Base-by-base conservation (phyloP, 2,888 invertebrate genomes). In the Rapana venosa region DNA sequence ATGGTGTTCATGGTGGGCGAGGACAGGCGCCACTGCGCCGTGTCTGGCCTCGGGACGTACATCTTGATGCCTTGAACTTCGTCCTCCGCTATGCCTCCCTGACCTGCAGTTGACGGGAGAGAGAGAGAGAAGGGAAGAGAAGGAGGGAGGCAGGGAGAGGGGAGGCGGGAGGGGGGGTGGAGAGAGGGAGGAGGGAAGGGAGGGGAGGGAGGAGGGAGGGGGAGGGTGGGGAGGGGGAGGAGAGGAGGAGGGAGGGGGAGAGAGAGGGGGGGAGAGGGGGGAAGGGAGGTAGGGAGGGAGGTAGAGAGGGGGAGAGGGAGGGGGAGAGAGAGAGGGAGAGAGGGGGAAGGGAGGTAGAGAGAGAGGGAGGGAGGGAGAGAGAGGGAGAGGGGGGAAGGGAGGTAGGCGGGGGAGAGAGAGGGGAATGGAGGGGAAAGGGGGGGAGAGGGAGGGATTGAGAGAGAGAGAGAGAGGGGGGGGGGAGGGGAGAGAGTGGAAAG, bases 41-140 rank as follows among this genome's bases (percentile, higher is more conserved):
- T 58, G 84, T 84, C 84, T 30, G 56, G 84, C n/a, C 84, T 35
- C 15, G 84, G 84, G 30, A 84, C 84, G 84, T 84, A 22, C 84
- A 84, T 84, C 84, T n/a, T 56, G n/a, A 84, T 56, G 11, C 84
- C 84, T 5, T 17, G 15, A 26, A 84, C 58, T 22, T 84, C 84
- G 58, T 84, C 84, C n/a, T 17, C 30, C 11, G 84, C 56, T 58
- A 58, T 15, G 15, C 56, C 58, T 0, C 84, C 84, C 17, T 84
- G 84, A 30, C 84, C 84, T 84, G 36, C 26, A 47, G 66, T 22
- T 66, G 8, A 47, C 2, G 77, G n/a, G 77, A n/a, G n/a, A 77
- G 77, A 77, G 77, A 77, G 77, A 77, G 77, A 30, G 77, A 11
- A n/a, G 26, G 84, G 17, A 32, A 17, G 58, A 2, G 58, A 26